phyloP scores from a whole-genome alignment of 2,888 invertebrate species.

The Aspidiotus rigidus region DNA sequence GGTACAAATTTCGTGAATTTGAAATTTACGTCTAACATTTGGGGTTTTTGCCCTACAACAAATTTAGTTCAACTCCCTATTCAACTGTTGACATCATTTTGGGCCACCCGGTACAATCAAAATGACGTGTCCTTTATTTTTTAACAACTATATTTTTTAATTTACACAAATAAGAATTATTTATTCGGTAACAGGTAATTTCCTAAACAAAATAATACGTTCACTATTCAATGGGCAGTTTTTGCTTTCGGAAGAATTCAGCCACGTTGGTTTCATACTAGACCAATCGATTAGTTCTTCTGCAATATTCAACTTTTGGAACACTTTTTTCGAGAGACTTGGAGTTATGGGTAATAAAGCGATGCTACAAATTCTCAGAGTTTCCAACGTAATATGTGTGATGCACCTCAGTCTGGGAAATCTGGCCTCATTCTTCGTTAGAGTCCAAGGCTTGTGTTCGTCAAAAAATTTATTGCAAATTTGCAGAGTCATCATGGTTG shows the following conservation, averaged over 20 bases:
- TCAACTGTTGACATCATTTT: too few relatives aligned
- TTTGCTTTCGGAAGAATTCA: neutral
- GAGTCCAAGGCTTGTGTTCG: conserved; percentile 76
- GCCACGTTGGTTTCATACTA: conserved; percentile 43
- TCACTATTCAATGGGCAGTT: conserved; percentile 7
- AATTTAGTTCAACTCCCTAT: too few relatives aligned
- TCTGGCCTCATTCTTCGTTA: conserved; percentile 53
- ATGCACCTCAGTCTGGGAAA: conserved; percentile 55
- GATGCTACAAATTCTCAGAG: conserved; percentile 63
- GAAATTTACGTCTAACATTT: too few relatives aligned
- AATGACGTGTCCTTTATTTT: too few relatives aligned
- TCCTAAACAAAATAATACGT: conserved; percentile 14
- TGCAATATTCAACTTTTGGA: conserved; percentile 58
- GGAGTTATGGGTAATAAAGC: conserved; percentile 82
- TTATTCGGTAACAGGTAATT: conserved; percentile 3
- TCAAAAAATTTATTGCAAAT: conserved; percentile 80
- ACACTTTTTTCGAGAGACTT: conserved; percentile 53
- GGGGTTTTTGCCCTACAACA: too few relatives aligned
- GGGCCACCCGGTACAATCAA: too few relatives aligned
- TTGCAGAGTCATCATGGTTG: conserved; percentile 63
- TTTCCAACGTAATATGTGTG: conserved; percentile 75
- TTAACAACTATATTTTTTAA: neutral
- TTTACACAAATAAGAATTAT: neutral
- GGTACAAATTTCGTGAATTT: too few relatives aligned
- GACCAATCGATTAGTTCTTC: conserved; percentile 47